Percentiles rank a stretch among this genome's conserved stretches.
These are phyloP conservation scores for Lathamus discolor DNA, from an alignment of 2,113 vertebrate genomes.

Conservation along the genomic window DNA sequence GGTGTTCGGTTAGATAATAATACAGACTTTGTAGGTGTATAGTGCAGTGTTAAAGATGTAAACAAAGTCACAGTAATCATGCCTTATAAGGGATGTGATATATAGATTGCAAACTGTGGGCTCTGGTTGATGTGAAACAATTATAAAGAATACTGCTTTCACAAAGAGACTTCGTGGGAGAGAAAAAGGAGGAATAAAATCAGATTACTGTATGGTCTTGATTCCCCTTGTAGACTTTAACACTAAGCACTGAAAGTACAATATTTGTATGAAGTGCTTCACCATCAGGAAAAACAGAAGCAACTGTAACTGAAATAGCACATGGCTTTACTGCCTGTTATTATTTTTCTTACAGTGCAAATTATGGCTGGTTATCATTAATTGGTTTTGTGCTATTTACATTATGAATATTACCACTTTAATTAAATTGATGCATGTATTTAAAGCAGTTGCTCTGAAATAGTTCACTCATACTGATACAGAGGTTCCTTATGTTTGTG, in stretches of 20 bases:
- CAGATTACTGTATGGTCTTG: neutral
- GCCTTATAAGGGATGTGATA: neutral
- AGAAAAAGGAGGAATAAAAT: neutral
- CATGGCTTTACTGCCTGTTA: neutral
- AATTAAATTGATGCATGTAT: neutral
- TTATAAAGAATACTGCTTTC: neutral
- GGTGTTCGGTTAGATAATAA: neutral
- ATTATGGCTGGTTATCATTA: neutral
- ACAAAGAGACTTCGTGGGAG: neutral
- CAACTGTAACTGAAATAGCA: neutral
- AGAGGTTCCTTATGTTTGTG: neutral
- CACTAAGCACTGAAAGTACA: neutral
- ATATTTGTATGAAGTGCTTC: neutral
- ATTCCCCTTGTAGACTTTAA: neutral
- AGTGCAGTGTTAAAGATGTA: neutral
- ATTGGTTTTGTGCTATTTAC: neutral
- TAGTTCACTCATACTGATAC: neutral
- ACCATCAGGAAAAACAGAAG: neutral
- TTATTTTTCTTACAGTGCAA: neutral
- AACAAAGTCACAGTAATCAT: neutral
- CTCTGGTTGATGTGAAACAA: neutral
- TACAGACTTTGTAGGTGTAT: neutral
- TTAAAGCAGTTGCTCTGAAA: neutral
- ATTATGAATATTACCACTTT: neutral
- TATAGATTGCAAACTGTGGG: neutral